Evolutionary conservation across 2,797 vertebrate species (phyloP), one percentile per base, ranked within the genome.

Genomic region (Aeoliscus strigatus): DNA sequence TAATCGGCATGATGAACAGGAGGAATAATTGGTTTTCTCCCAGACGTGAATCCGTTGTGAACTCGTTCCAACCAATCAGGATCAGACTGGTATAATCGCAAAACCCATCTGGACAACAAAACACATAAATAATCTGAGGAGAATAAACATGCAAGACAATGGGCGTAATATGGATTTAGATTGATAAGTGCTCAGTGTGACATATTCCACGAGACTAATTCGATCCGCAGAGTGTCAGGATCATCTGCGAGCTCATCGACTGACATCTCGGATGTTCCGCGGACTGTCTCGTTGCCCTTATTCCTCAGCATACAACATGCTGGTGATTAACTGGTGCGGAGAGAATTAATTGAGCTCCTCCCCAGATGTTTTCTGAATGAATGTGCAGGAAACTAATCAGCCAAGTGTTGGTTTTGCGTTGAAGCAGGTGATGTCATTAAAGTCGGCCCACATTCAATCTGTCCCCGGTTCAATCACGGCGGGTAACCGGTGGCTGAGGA

Each of bases 11-110:
- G 70, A 81, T 75, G 69, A 82, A 80, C 75, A 72, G 75, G 56
- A 80, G 79, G 73, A 77, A 80, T 83, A 81, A 86, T 82, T 83
- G 73, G 60, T 74, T 79, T 83, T 78, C 73, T 76, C 70, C 72
- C 77, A 81, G 78, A 83, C 77, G 78, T 70, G 74, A 70, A 80
- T 79, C 70, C 47, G 66, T 64, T 54, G 52, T 68, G 68, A 80
- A 72, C 61, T 62, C 66, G 69, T 38, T 62, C 60, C 55, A 63
- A 52, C 75, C 77, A 81, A 80, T 82, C 77, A 57, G 55, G 42
- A 51, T 47, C 24, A 41, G 37, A 60, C 67, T 55, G n/a, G n/a
- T 56, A 46, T 70, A 70, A 79, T 79, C 73, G 39, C 49, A 52
- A 60, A 75, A 55, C 54, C 54, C 55, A 75, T 75, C 70, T 43